These are phyloP conservation scores for Liodrosophila aerea DNA, from an alignment of 2,888 invertebrate genomes.

Conservation along the genomic window DNA sequence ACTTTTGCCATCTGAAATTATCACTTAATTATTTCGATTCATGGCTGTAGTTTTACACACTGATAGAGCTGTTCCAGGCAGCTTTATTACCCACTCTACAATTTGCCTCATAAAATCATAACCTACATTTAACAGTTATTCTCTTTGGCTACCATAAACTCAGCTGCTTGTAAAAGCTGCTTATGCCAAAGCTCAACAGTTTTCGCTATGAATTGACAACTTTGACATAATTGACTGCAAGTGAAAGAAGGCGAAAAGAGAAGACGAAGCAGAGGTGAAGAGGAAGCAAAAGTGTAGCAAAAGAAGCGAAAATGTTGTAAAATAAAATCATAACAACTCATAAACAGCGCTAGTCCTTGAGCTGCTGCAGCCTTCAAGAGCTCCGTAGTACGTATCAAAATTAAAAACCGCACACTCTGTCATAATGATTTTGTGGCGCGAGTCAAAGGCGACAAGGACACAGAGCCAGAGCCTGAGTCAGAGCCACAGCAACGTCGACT, in stretches of 20 bases:
- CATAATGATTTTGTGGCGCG: constrained; percentile 46
- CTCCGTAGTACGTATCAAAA: constrained; percentile 47
- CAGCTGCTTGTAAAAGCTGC: constrained; percentile 53
- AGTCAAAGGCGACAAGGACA: constrained; percentile 37
- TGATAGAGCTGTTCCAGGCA: neutral
- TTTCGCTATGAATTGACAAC: constrained; percentile 69
- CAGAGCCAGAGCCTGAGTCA: constrained; percentile 1
- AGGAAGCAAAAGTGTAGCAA: constrained; percentile 1
- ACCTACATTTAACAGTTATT: constrained; percentile 50
- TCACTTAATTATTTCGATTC: no score
- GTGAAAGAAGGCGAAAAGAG: constrained; percentile 7
- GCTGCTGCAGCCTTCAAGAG: constrained; percentile 31
- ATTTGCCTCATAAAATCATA: constrained; percentile 34
- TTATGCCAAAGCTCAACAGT: constrained; percentile 54
- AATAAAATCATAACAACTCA: constrained; percentile 68
- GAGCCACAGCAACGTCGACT: constrained; percentile 40
- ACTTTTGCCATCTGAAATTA: no score
- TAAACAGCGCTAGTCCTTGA: constrained; percentile 70
- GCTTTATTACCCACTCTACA: neutral
- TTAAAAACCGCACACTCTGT: constrained; percentile 45
- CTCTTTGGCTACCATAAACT: constrained; percentile 25
- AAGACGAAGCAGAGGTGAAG: constrained; percentile 1
- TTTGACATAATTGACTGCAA: constrained; percentile 76
- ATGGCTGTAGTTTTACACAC: no score
- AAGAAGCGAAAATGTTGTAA: constrained; percentile 29